Evolutionary conservation across 2,113 vertebrate genomes (phyloP).

Genomic region (Promerops cafer): DNA sequence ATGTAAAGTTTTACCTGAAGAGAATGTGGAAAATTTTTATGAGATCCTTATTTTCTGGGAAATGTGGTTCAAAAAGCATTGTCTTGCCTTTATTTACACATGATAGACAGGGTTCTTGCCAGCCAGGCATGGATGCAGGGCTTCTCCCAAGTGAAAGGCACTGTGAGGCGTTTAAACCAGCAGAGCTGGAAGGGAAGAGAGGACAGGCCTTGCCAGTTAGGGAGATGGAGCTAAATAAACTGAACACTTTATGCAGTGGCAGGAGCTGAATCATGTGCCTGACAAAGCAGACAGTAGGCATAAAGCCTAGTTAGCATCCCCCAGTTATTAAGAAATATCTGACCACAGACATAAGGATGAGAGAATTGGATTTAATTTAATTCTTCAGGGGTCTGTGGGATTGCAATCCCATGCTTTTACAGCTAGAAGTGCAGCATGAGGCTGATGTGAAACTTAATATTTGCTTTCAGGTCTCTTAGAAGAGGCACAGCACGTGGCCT

Average conservation of each 20-base stretch:
- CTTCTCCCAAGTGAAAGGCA: neutral
- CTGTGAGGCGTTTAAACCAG: neutral
- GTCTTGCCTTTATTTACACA: neutral
- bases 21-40: neutral
- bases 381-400: neutral
- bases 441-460: neutral
- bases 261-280: neutral
- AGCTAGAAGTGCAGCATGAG: neutral
- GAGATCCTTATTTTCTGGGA: neutral
- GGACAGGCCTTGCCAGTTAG: neutral
- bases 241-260: neutral
- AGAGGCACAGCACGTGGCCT: accelerated
- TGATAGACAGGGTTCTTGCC: neutral
- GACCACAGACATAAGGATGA: neutral
- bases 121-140: neutral
- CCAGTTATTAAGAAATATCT: neutral
- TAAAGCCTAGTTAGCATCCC: neutral
- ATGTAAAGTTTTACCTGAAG: neutral
- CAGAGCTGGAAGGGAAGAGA: neutral
- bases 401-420: neutral
- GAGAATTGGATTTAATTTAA: neutral
- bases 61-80: neutral
- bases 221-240: neutral
- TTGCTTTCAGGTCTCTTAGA: neutral
- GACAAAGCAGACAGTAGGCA: neutral